Evolutionary conservation across 2,888 invertebrate genomes (phyloP), one percentile per base, ranked within the genome.

Genomic region (Ellobium chinense): DNA sequence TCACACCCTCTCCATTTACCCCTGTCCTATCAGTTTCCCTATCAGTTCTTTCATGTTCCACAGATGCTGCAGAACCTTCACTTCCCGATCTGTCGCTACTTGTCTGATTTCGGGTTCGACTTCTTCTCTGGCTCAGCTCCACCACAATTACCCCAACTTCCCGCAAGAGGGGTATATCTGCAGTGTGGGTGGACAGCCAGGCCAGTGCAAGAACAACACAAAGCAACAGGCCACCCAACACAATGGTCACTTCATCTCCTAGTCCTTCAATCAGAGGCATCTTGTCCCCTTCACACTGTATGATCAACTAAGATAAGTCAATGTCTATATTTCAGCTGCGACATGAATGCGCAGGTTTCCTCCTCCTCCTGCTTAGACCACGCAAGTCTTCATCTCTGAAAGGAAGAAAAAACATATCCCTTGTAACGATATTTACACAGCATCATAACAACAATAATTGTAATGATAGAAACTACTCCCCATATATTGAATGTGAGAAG

Each of bases 211-310:
- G 92, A 27, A 95, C 88, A 27, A 93, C 90, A 2, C 95, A 84
- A 46, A 95, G 91, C 36, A 95, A 91, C 81, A 96, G 93, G 34
- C 95, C 93, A 73, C 95, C 94, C 90, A 96, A 94, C 89, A 95
- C 95, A 90, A 96, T 95, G 70, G 96, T 95, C 83, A 97, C 96
- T 94, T 97, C 97, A 93, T 97, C 96, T 34, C 97, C 97, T 80
- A 97, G 94, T 68, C 97, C 97, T 92, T 96, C 96, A 87, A 97
- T 96, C 89, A 96, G 93, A 87, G 96, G 78, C 92, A 91, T 91
- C 27, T 29, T 73, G 79, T 70, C 18, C 18, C 18, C 46, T 46
- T 46, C 18, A 46, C 46, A 12, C 18, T n/a, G n/a, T n/a, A n/a
- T n/a, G n/a, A n/a, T n/a, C n/a, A n/a, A n/a, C n/a, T n/a, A n/a